A percentile compares a stretch with the other conserved stretches of the same genome.
phyloP scores from a whole-genome alignment of 2,888 invertebrate genomes.

The Heliconius aoede region DNA sequence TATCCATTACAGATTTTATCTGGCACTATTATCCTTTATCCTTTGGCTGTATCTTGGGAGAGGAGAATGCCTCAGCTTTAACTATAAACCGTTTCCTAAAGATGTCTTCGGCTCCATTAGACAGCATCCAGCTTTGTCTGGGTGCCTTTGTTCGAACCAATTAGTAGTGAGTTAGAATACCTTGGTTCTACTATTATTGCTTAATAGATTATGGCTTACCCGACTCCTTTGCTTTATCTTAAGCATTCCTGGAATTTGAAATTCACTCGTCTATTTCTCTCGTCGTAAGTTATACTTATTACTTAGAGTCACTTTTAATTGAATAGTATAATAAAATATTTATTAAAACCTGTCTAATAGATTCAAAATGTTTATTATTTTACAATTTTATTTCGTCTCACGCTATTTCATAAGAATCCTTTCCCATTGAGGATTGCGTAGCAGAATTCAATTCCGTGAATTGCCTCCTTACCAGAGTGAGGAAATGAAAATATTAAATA shows the following conservation, averaged over 20 bases:
- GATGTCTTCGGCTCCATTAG: constrained; percentile 65
- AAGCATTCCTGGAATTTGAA: constrained; percentile 40
- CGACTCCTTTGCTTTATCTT: constrained; percentile 59
- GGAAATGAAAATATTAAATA: no score
- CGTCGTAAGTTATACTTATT: constrained; percentile 7
- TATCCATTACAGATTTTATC: constrained; percentile 44
- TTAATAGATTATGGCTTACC: constrained; percentile 70
- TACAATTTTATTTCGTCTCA: no score
- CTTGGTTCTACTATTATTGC: constrained; percentile 61
- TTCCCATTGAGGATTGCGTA: no score
- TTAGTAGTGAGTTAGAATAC: constrained; percentile 56
- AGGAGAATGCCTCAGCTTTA: constrained; percentile 46
- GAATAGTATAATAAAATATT: background rate
- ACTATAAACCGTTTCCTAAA: constrained; percentile 55
- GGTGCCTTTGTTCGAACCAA: constrained; percentile 72
- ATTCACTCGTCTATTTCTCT: constrained; percentile 32
- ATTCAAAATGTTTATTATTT: no score
- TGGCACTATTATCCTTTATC: constrained; percentile 45
- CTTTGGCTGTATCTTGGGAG: constrained; percentile 43
- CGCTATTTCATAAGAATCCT: no score
- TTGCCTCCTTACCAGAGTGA: no score
- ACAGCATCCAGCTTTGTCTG: constrained; percentile 59
- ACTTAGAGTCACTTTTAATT: background rate
- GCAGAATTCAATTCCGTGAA: no score
- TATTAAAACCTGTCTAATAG: constrained; percentile 11